Evolutionary conservation across 2,113 vertebrate species (phyloP).

Genomic region (Phalacrocorax carbo): DNA sequence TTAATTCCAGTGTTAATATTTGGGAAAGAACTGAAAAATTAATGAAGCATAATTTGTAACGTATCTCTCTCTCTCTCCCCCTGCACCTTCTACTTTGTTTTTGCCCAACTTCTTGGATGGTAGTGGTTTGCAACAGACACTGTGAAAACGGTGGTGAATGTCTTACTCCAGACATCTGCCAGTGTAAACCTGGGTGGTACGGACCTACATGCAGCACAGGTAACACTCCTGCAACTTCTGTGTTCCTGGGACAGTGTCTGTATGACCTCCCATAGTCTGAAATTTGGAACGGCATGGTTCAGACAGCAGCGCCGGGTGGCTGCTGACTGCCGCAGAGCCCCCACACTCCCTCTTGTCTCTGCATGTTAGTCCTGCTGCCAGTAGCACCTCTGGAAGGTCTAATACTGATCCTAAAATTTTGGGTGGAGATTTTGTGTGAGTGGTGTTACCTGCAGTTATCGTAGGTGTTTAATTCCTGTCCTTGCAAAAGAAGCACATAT

Average conservation of each 20-base stretch:
- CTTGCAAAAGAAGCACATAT: conserved; percentile 1
- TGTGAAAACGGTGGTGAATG: conserved; percentile 91
- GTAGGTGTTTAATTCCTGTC: not conserved
- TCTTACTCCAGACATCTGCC: conserved; percentile 83
- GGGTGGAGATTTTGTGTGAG: not conserved
- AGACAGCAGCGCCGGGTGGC: not conserved
- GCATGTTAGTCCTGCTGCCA: not conserved
- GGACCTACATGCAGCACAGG: conserved; percentile 89
- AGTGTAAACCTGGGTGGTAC: conserved; percentile 83
- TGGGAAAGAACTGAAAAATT: not conserved
- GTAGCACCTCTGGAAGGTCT: not conserved
- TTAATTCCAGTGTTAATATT: not conserved
- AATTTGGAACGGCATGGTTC: not conserved
- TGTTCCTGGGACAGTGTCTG: accelerated
- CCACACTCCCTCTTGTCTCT: not conserved
- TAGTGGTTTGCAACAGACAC: conserved; percentile 92
- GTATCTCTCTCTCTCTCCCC: not conserved
- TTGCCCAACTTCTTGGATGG: not conserved
- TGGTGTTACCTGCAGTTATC: not conserved
- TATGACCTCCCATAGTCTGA: not conserved
- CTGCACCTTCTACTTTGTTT: not conserved
- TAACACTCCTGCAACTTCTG: conserved; percentile 38
- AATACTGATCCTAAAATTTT: not conserved
- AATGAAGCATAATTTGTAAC: not conserved
- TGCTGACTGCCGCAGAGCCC: not conserved